Evolutionary conservation across 2,797 vertebrate species (phyloP), one percentile per base, ranked within the genome.

Genomic region (Enteromius thamalakanensis): DNA sequence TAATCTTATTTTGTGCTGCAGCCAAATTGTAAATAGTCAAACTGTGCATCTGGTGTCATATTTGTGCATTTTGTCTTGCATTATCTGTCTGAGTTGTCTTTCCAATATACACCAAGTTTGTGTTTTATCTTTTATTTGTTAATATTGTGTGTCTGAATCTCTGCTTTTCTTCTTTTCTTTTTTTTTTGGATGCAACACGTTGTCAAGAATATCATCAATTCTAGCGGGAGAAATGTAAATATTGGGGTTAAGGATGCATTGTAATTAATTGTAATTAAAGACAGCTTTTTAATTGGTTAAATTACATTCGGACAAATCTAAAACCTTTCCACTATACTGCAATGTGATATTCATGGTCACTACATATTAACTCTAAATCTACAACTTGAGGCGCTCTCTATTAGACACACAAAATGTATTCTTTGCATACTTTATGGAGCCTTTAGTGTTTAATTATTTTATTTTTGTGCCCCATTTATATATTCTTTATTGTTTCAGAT

Each of bases 31-130:
- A 49, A 87, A 32, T 26, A 45, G 78, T 62, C 55, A 8, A 83
- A 87, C 90, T 89, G 83, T 92, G 84, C 85, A 89, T 92, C 92
- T 92, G 91, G 91, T 92, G 92, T 91, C 70, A 87, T 85, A 81
- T 68, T 86, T 85, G 79, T 81, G 72, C 79, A 81, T 80, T 42
- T 74, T 42, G 78, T 69, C 60, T 29, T 49, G 65, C 68, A 67
- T 67, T 51, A 79, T 55, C 10, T 23, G 40, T 62, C 21, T 82
- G 11, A 11, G 26, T 83, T 84, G 53, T 84, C 70, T 53, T 75
- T 67, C 60, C 45, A 53, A 17, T 82, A 21, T 58, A 37, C 53
- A 58, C 40, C 26, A 45, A 32, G 53, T 45, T 76, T 83, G 53
- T 86, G 78, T 83, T 37, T 62, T 7, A 23, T 49, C 68, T 26